Percentiles rank a stretch among this genome's conserved stretches.
phyloP scores from a whole-genome alignment of 1,140 invertebrate species.

The Neuroterus valhalla region DNA sequence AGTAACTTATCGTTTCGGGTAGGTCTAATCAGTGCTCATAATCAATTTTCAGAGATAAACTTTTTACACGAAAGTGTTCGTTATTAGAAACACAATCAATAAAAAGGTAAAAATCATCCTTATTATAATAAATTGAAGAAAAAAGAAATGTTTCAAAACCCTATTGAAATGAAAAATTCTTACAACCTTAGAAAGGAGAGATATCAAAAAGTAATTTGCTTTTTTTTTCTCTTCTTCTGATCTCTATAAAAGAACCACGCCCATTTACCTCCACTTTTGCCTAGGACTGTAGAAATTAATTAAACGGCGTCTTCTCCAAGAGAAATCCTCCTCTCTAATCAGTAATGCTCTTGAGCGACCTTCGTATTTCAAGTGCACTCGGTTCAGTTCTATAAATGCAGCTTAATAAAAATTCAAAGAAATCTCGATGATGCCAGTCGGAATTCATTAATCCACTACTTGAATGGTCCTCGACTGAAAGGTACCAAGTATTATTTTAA shows the following conservation, averaged over 20 bases:
- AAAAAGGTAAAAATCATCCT: too few species aligned
- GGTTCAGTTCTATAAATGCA: conserved; percentile 11
- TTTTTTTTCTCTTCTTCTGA: background rate
- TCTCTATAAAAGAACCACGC: conserved; percentile 54
- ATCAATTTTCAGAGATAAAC: too few species aligned
- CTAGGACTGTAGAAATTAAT: conserved; percentile 64
- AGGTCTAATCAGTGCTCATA: too few species aligned
- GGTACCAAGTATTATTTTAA: too few species aligned
- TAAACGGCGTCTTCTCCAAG: conserved; percentile 58
- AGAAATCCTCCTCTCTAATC: conserved; percentile 47
- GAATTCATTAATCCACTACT: background rate
- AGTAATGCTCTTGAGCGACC: conserved; percentile 40
- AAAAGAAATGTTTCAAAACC: too few species aligned
- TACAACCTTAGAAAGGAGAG: too few species aligned
- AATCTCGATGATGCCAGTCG: background rate
- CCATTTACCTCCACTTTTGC: conserved; percentile 61
- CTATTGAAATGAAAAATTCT: too few species aligned
- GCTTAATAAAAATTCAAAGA: background rate
- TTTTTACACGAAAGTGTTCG: too few species aligned
- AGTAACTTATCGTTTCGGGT: too few species aligned
- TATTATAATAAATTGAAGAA: too few species aligned
- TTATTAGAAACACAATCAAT: too few species aligned
- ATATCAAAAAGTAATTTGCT: too few species aligned
- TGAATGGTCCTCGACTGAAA: background rate
- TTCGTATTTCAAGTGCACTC: conserved; percentile 28